These are phyloP conservation scores for Trematocara zebra DNA, from an alignment of 2,113 vertebrate species.

Conservation along the genomic window DNA sequence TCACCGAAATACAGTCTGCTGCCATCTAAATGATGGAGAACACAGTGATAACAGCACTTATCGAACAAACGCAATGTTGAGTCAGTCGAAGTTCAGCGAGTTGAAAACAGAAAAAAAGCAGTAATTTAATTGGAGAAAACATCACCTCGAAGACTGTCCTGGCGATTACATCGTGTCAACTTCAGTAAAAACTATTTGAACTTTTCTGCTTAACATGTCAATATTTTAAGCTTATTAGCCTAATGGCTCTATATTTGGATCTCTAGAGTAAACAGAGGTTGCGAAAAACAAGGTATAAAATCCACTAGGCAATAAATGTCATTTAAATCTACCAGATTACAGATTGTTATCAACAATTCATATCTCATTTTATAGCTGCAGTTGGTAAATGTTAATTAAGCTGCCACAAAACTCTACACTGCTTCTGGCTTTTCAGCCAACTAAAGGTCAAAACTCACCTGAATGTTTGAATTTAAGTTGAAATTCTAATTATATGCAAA, in stretches of 20 bases:
- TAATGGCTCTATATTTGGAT: neutral
- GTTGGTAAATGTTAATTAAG: neutral
- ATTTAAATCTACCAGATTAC: neutral
- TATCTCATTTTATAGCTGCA: neutral
- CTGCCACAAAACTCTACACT: neutral
- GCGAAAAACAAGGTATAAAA: neutral
- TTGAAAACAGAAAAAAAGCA: neutral
- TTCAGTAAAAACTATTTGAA: neutral
- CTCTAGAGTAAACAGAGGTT: neutral
- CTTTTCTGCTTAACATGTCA: neutral
- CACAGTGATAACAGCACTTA: neutral
- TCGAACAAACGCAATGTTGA: neutral
- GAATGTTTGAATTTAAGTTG: neutral
- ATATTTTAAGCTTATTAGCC: neutral
- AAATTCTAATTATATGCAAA: neutral
- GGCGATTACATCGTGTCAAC: neutral
- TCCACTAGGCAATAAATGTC: neutral
- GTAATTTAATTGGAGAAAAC: neutral
- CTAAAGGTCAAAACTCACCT: neutral
- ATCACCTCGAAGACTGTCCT: neutral
- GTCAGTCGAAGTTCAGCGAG: neutral
- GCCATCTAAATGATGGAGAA: neutral
- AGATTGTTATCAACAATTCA: slow-evolving; percentile 5
- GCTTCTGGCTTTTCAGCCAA: neutral
- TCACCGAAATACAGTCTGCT: neutral